These are phyloP conservation scores for Apodemus sylvaticus DNA, from an alignment of 2,113 vertebrate species.

Conservation along the genomic window DNA sequence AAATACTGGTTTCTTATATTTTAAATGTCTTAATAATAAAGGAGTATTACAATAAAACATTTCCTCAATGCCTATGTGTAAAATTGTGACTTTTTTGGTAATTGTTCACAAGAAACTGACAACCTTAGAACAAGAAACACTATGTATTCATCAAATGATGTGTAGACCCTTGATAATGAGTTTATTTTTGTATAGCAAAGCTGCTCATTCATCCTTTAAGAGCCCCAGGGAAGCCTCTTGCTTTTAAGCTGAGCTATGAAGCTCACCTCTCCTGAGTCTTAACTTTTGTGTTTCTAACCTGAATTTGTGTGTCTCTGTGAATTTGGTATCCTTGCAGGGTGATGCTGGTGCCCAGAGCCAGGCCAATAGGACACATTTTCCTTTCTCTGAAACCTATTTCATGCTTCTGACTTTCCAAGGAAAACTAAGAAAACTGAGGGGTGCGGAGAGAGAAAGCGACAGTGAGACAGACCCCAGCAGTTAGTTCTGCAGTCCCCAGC, in stretches of 20 bases:
- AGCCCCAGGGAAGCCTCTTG: conserved; percentile 1
- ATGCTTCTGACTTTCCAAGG: conserved; percentile 17
- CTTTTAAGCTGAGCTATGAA: conserved; percentile 18
- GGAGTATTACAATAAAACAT: conserved; percentile 12
- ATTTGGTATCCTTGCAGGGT: not conserved
- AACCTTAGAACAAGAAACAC: not conserved
- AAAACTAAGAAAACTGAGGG: conserved; percentile 1
- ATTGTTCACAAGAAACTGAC: not conserved
- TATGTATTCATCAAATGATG: not conserved
- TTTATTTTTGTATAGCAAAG: conserved; percentile 14
- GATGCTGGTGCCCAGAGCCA: not conserved
- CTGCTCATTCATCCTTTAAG: not conserved
- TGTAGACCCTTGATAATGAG: not conserved
- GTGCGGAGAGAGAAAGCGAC: not conserved
- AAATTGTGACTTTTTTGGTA: not conserved
- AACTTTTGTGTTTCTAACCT: not conserved
- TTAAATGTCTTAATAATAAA: conserved; percentile 33
- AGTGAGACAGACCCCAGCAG: not conserved
- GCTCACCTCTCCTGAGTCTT: not conserved
- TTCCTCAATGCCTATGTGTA: not conserved
- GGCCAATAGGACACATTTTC: not conserved
- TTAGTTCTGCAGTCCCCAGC: not conserved
- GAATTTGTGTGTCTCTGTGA: not conserved
- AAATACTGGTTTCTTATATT: not conserved
- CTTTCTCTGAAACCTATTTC: conserved; percentile 30